Evolutionary conservation across 2,888 invertebrate species (phyloP), one percentile per base, ranked within the genome.

Genomic region (Odontocerum albicorne): DNA sequence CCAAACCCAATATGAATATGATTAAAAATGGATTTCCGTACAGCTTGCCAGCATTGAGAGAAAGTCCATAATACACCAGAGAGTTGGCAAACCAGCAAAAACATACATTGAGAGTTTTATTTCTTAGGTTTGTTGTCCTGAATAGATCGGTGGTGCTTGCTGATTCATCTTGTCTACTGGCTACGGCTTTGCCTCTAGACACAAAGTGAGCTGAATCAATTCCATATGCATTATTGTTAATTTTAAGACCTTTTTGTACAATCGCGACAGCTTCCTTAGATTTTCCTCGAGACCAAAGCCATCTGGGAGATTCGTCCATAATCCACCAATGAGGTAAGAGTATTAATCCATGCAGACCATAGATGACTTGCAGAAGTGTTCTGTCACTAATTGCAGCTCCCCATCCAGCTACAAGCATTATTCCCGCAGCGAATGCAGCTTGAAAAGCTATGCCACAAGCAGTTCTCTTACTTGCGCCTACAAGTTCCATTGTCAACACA

Each of bases 31-130:
- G 92, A 70, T 92, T 90, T 12, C 89, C 92, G 61, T 85, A 81
- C n/a, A 92, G 73, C 64, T 85, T 88, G 2, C 90, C 90, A 0
- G 89, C 85, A 64, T 88, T 91, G 46, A 93, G 70, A 0, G 92
- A 90, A 1, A 93, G 73, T 0, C 92, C 92, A 64, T 92, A 92
- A 70, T 92, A 93, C 0, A 87, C 90, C 57, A 92, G 79, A 2
- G 92, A 88, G 68, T 91, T 92, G n/a, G 92, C 90, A 67, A 92
- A 91, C 92, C 92, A 93, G 65, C 87, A 87, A 10, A 92, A 76
- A 64, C 91, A 90, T 4, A 91, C 83, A 66, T 90, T 92, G 6
- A 92, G 68, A 0, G 90, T 88, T 70, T 90, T 90, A 60, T 80
- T 85, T 56, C 92, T 79, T 51, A 93, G 71, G 69, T 88, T 88